Base-by-base conservation (phyloP, 2,888 invertebrate genomes). In the Caenorhabditis afra region DNA sequence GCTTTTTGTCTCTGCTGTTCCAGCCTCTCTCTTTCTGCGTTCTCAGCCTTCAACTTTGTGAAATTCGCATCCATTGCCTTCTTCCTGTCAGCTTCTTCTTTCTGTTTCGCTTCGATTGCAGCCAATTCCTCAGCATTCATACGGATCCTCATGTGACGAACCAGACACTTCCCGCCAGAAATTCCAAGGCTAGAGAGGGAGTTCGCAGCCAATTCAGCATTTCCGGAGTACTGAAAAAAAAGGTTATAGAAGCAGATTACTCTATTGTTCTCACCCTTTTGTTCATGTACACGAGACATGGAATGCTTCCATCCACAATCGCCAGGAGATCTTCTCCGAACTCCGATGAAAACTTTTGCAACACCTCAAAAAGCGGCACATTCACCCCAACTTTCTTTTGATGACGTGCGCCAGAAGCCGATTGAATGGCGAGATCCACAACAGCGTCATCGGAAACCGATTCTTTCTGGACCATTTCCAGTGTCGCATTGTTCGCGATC, bases 401-500 rank as follows among this genome's bases (percentile, higher is more conserved):
- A 35, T 71, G 50, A 4, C 86, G 73, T 16, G 45, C 20, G 11
- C 85, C 85, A 1, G 77, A 66, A 10, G 64, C 20, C 5, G 78
- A 66, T 64, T 87, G 87, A 44, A 87, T 58, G n/a, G 86, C 87
- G 29, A 87, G 61, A 23, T 86, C 85, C 16, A 82, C 81, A 3
- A 58, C 64, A 1, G 57, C 39, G 45, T 59, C 68, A 41, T 64
- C 68, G 8, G 66, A 18, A 3, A 45, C 39, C 12, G 39, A 45
- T 22, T 59, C 53, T 23, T 70, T 70, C 37, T 94, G 93, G 44
- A 94, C 93, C 93, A 97, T 93, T 92, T 97, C 96, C 58, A 97
- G 91, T 66, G 94, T 93, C 49, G 95, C 96, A 92, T 96, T 96
- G 91, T 96, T 97, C 3, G 96, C 94, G 68, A 97, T 92, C 39